Conservation (phyloP, 2,797 vertebrate genomes). For the Eulemur rubriventer region DNA sequence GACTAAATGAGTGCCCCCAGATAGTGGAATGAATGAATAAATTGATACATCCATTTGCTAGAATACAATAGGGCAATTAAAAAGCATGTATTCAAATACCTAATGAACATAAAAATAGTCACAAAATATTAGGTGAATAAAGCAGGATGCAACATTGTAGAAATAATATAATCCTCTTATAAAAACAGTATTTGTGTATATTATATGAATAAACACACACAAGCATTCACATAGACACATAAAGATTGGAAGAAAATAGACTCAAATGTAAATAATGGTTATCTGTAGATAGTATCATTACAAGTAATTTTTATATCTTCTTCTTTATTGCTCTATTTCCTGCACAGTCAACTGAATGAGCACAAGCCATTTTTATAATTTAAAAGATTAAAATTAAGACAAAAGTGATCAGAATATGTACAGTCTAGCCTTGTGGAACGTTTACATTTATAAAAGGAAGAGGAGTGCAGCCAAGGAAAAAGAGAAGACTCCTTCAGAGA, state of each 20-base stretch:
- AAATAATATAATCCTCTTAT: neutral
- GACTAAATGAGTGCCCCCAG: neutral
- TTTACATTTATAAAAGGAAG: neutral
- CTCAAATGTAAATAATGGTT: neutral
- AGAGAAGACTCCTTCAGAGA: neutral
- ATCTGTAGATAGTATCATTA: neutral
- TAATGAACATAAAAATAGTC: neutral
- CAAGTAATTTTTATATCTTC: neutral
- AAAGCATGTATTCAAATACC: constrained; percentile 21
- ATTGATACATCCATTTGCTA: neutral
- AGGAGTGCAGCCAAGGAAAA: neutral
- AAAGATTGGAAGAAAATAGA: neutral
- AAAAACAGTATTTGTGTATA: neutral
- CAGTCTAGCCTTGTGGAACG: neutral
- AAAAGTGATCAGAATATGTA: neutral
- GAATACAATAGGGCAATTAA: constrained; percentile 6
- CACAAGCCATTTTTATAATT: neutral
- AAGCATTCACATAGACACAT: neutral
- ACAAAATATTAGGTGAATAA: constrained; percentile 24
- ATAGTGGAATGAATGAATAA: neutral
- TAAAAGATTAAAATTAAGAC: neutral
- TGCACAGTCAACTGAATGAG: neutral
- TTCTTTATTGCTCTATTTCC: constrained; percentile 16
- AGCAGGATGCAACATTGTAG: neutral
- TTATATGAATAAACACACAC: neutral